Evolutionary conservation across 1,140 invertebrate genomes (phyloP), one percentile per base, ranked within the genome.

Genomic region (Oryctes rhinoceros): DNA sequence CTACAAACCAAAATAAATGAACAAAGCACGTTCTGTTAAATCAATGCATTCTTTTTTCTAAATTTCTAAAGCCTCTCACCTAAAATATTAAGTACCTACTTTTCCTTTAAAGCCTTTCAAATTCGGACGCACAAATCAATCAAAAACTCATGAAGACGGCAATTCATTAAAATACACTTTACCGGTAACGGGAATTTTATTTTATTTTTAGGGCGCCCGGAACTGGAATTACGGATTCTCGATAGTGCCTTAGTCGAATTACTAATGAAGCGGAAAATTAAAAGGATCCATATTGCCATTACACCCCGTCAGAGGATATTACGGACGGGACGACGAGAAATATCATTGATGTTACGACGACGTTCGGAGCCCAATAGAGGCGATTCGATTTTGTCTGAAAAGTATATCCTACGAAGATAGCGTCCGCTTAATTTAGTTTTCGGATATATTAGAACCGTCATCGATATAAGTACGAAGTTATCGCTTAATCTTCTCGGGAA

Each of bases 251-350:
- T 53, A 13, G 30, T 67, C 65, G 65, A 67, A 67, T 67, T 24
- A 67, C 65, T 67, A 67, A 67, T 67, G 65, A 67, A n/a, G 65
- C 65, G 65, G 65, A 67, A 67, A 67, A 67, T 67, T 67, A 67
- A 67, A 67, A 67, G 65, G 65, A 67, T 20, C 65, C 65, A 67
- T 67, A 67, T 24, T 67, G 65, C 24, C 65, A 35, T 67, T 67
- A 67, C 65, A 20, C 10, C 20, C 18, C 18, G 65, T 24, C 65
- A 35, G 65, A 24, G 4, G 65, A 67, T 67, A 67, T 67, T 67
- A 67, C 65, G 65, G 49, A n/a, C 30, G n/a, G 24, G 65, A 11
- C 65, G 65, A 65, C 65, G 18, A 13, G 18, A 67, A 67, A 24
- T 24, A 67, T 67, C 18, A 24, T 18, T 24, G 65, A 67, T 18